These are phyloP conservation scores for Coenonympha glycerion DNA, from an alignment of 2,888 invertebrate genomes.

Conservation along the genomic window DNA sequence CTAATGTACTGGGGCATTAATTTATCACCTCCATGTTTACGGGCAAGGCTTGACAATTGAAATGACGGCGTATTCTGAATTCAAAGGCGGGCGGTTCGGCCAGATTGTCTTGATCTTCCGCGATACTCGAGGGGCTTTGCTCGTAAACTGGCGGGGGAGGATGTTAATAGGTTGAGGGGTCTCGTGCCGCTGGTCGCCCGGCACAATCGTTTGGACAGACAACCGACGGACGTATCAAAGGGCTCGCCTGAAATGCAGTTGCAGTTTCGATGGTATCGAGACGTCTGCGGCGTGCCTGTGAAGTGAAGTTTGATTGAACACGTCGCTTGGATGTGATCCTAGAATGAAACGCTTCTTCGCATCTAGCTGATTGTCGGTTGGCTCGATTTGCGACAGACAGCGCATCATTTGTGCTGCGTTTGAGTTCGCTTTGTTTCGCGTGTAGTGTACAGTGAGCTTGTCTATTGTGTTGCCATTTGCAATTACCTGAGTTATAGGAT, in stretches of 20 bases:
- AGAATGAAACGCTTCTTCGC: constrained; percentile 35
- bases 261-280: constrained; percentile 71
- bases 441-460: neutral
- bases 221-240: constrained; percentile 75
- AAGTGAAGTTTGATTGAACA: constrained; percentile 69
- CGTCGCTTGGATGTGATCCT: constrained; percentile 57
- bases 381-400: constrained; percentile 23
- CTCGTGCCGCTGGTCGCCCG: constrained; percentile 45
- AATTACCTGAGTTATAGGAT: neutral
- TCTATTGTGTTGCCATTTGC: constrained; percentile 1
- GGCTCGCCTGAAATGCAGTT: constrained; percentile 69
- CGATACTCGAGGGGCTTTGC: constrained; percentile 34
- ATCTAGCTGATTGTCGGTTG: constrained; percentile 29
- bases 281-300: constrained; percentile 66
- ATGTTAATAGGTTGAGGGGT: constrained; percentile 39
- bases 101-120: constrained; percentile 40
- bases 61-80: constrained; percentile 63
- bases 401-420: constrained; percentile 15
- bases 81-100: constrained; percentile 47
- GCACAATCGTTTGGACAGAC: constrained; percentile 71
- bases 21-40: constrained; percentile 73
- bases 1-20: constrained; percentile 73
- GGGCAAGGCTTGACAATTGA: constrained; percentile 70
- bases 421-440: constrained; percentile 15
- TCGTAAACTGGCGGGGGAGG: constrained; percentile 20